These are phyloP conservation scores for Vidua macroura DNA, from an alignment of 2,113 vertebrate species.

Conservation along the genomic window DNA sequence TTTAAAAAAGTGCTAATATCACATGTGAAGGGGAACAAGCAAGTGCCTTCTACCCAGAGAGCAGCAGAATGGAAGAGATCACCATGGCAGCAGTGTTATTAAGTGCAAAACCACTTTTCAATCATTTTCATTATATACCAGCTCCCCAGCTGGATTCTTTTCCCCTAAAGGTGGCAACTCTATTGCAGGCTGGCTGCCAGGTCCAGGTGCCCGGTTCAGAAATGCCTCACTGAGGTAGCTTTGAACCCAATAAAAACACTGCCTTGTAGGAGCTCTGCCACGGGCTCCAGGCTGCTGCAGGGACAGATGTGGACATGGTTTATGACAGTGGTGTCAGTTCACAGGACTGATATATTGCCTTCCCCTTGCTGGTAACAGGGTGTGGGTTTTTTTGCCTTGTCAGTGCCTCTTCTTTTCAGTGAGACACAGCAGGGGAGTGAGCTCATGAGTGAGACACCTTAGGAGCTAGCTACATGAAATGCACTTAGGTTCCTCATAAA, in stretches of 20 bases:
- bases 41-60: conserved; percentile 33
- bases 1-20: background rate
- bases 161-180: conserved; percentile 35
- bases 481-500: conserved; percentile 41
- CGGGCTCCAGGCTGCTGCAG: background rate
- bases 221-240: background rate
- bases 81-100: conserved; percentile 62
- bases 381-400: background rate
- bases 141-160: conserved; percentile 5
- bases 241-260: background rate
- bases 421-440: background rate
- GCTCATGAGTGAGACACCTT: background rate
- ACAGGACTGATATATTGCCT: background rate
- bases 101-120: conserved; percentile 61
- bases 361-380: background rate
- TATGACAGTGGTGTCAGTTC: background rate
- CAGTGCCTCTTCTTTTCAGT: background rate
- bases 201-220: background rate
- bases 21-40: conserved; percentile 6
- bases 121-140: conserved; percentile 35
- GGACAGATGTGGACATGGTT: background rate
- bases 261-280: background rate
- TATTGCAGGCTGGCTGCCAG: background rate
- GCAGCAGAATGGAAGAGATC: conserved; percentile 50
- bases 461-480: conserved; percentile 25